Conservation (phyloP, 2,888 invertebrate genomes). For the Thereva nobilitata region DNA sequence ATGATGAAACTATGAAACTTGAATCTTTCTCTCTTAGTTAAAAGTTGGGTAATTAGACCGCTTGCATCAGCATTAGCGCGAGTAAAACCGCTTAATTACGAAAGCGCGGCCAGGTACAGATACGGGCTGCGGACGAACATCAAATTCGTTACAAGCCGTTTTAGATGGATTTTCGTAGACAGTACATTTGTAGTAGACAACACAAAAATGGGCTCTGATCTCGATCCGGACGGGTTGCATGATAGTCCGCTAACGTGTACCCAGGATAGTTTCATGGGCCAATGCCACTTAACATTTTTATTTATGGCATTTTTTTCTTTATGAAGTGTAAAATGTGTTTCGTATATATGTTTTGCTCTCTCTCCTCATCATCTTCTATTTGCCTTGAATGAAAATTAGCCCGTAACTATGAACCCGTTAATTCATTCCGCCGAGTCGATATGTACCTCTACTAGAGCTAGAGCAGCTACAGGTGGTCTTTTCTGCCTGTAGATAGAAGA, state of each 20-base stretch:
- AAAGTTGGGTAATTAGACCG: slow-evolving; percentile 29
- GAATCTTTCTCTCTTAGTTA: slow-evolving; percentile 24
- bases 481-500: no score
- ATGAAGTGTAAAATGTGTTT: no score
- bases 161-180: no score
- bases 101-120: slow-evolving; percentile 1
- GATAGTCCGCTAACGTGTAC: background rate
- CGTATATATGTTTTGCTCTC: no score
- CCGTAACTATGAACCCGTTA: no score
- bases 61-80: slow-evolving; percentile 16
- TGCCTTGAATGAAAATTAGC: no score
- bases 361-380: no score
- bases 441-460: no score
- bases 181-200: no score
- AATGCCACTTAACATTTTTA: slow-evolving; percentile 27
- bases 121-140: background rate
- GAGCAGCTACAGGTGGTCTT: no score
- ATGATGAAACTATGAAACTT: slow-evolving; percentile 32
- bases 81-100: slow-evolving; percentile 30
- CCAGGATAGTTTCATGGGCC: slow-evolving; percentile 14
- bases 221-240: background rate
- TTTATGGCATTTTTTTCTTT: background rate
- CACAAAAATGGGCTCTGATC: background rate
- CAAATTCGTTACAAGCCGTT: slow-evolving; percentile 12
- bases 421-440: no score